Evolutionary conservation across 1,140 invertebrate species (phyloP), one percentile per base, ranked within the genome.

Genomic region (Olivierus martensii): DNA sequence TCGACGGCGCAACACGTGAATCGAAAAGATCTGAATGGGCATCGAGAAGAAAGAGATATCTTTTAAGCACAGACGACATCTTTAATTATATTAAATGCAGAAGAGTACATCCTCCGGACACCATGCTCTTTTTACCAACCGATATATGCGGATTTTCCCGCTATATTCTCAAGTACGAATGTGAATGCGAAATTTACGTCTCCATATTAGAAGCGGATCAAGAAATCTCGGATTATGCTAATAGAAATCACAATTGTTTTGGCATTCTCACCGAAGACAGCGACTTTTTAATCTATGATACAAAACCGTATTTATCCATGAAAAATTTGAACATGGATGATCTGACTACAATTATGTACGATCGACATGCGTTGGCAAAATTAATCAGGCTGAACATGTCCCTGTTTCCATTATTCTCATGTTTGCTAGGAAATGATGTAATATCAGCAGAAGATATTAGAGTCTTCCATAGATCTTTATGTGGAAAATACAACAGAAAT

Each of bases 261-360:
- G 68, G 61, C 3, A 68, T 69, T 44, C 45, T 69, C 3, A 65
- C 60, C 14, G 65, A 68, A 55, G 67, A 69, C 53, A 60, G 66
- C 3, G 68, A 69, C 42, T 69, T 64, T 58, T 53, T 66, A n/a
- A 66, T 69, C 38, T 65, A 60, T 45, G 60, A 65, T 42, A 63
- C 63, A 2, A 56, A 63, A 34, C 53, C 59, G 2, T 68, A 68
- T 43, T 59, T 67, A 17, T 69, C 67, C 12, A 57, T 65, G 7
- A 59, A 59, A 18, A 58, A 67, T 43, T 59, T 69, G 22, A 56
- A 68, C 51, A 43, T 69, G 14, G 54, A 61, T 21, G 59, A 54
- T 1, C 60, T 69, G 59, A 62, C 59, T 7, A 69, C 66, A 2
- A 49, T 63, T 12, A 52, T 62, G 39, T 69, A 69, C 43, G 63